phyloP scores from a whole-genome alignment of 2,113 vertebrate genomes.

The Amia ocellicauda region DNA sequence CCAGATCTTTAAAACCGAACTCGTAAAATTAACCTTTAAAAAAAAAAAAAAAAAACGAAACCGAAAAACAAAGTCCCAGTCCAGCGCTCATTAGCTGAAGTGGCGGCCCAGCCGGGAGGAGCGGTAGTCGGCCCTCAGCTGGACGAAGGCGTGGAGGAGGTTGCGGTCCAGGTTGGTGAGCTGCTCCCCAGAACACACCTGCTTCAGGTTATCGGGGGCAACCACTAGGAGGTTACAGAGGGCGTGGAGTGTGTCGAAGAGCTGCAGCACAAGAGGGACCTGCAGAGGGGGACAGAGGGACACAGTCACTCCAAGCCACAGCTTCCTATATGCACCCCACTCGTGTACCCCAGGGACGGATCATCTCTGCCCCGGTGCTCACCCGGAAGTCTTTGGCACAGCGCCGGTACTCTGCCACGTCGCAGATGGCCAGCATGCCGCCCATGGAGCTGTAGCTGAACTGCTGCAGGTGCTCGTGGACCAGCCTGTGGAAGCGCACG shows the following conservation, averaged over 20 bases:
- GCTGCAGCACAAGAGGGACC: slow-evolving; percentile 93
- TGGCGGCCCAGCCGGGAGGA: slow-evolving; percentile 90
- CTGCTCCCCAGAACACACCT: slow-evolving; percentile 97
- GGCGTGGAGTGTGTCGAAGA: slow-evolving; percentile 96
- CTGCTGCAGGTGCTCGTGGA: slow-evolving; percentile 95
- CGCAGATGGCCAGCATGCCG: slow-evolving; percentile 98
- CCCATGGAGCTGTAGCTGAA: slow-evolving; percentile 98
- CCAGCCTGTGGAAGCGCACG: slow-evolving; percentile 93
- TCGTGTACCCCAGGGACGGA: neutral
- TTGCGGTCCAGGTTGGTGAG: slow-evolving; percentile 96
- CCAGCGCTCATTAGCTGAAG: slow-evolving; percentile 79
- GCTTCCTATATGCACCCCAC: neutral
- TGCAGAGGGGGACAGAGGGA: slow-evolving; percentile 44
- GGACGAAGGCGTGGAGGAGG: slow-evolving; percentile 96
- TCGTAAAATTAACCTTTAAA: too few species aligned
- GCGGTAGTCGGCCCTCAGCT: slow-evolving; percentile 94
- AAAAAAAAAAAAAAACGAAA: slow-evolving; percentile 21
- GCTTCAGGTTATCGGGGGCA: slow-evolving; percentile 96
- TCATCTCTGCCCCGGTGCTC: slow-evolving; percentile 29
- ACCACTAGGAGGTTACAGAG: slow-evolving; percentile 98
- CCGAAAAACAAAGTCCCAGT: slow-evolving; percentile 24
- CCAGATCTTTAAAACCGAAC: too few species aligned
- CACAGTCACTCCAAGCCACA: neutral
- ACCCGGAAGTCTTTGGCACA: slow-evolving; percentile 93
- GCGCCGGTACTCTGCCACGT: slow-evolving; percentile 94